A percentile compares a stretch with the other conserved stretches of the same genome.
Evolutionary conservation across 2,888 invertebrate genomes (phyloP).

Genomic region (Acleris laterana): DNA sequence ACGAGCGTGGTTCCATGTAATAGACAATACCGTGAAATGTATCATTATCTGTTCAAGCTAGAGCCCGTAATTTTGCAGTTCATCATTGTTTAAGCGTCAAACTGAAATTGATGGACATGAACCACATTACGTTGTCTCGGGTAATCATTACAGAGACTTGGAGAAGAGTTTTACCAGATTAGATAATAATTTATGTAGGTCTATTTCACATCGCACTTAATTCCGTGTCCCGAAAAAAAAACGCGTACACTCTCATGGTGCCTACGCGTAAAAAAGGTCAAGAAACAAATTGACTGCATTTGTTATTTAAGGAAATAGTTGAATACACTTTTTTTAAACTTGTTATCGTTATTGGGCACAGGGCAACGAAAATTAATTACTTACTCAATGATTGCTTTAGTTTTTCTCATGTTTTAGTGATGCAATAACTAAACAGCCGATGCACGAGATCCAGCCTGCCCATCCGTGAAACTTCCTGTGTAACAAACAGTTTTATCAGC

Average conservation of each 20-base stretch:
- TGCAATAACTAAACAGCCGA: not conserved
- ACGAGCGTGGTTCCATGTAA: slow-evolving; percentile 18
- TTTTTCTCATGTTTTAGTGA: not conserved
- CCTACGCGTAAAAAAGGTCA: too few species aligned
- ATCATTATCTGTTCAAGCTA: slow-evolving; percentile 33
- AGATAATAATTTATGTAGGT: slow-evolving; percentile 6
- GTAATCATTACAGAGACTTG: slow-evolving; percentile 20
- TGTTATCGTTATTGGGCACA: too few species aligned
- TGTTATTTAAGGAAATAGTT: too few species aligned
- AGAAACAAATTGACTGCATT: too few species aligned
- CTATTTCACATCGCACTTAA: too few species aligned
- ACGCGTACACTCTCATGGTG: too few species aligned
- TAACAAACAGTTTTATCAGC: slow-evolving; percentile 7
- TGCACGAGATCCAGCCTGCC: slow-evolving; percentile 10
- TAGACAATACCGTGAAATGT: slow-evolving; percentile 35
- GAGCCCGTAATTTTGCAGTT: slow-evolving; percentile 33
- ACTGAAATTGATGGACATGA: slow-evolving; percentile 31
- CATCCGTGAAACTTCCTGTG: slow-evolving; percentile 34
- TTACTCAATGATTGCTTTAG: too few species aligned
- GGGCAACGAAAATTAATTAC: too few species aligned
- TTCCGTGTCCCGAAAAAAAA: too few species aligned
- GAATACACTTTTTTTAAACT: too few species aligned
- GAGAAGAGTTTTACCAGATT: slow-evolving; percentile 34
- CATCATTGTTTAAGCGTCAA: slow-evolving; percentile 38
- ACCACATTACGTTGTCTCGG: slow-evolving; percentile 40